Percentiles rank a stretch among this genome's conserved stretches.
Conservation (phyloP, 2,888 invertebrate genomes). For the Lissonota sp. region DNA sequence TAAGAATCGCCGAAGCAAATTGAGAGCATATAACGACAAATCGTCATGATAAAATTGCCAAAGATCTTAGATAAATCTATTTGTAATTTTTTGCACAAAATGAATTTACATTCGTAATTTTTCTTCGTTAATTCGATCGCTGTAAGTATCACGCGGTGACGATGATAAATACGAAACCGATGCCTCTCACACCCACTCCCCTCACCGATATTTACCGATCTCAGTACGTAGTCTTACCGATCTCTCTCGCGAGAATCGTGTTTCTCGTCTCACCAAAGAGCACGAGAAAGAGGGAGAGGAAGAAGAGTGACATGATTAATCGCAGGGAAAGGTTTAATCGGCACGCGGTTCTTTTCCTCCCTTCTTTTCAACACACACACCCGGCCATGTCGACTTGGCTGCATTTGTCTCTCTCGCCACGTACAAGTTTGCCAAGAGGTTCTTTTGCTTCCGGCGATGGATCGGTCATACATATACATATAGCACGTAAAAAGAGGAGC, state of each 20-base stretch:
- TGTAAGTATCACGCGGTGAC: too few species aligned
- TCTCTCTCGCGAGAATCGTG: conserved; percentile 37
- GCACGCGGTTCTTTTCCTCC: conserved; percentile 41
- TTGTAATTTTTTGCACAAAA: too few species aligned
- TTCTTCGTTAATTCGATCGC: too few species aligned
- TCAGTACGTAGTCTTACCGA: too few species aligned
- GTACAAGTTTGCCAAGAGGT: conserved; percentile 42
- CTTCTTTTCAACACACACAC: neutral
- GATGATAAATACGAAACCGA: conserved; percentile 13
- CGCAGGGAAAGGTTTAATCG: conserved; percentile 65
- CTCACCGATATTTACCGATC: too few species aligned
- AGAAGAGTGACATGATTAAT: conserved; percentile 66
- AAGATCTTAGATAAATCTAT: too few species aligned
- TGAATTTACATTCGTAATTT: too few species aligned
- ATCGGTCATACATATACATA: conserved; percentile 1
- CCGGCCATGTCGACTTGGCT: neutral
- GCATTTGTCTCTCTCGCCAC: conserved; percentile 38
- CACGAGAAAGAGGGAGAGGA: too few species aligned
- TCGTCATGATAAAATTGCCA: too few species aligned
- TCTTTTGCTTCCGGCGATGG: conserved; percentile 66
- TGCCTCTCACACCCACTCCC: neutral
- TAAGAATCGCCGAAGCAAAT: too few species aligned
- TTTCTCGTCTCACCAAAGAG: conserved; percentile 55
- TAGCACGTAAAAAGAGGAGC: neutral
- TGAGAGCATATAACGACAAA: too few species aligned